Conservation (phyloP, 1,140 invertebrate genomes). For the Ctenoplectra terminalis region DNA sequence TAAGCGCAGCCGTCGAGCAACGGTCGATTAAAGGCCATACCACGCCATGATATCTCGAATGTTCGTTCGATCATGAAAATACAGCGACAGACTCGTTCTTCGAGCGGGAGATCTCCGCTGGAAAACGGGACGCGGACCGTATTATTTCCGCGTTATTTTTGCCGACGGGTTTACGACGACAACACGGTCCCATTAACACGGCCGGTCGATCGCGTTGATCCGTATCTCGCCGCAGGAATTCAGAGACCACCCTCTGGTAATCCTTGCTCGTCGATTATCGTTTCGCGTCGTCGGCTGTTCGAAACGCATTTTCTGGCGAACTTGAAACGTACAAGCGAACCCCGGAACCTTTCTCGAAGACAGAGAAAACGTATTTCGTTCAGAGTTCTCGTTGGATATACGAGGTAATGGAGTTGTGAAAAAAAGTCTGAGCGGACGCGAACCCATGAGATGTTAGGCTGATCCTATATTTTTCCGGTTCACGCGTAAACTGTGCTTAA, state of each 20-base stretch:
- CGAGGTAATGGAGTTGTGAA: not conserved
- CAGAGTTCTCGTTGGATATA: not conserved
- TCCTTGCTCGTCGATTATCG: not conserved
- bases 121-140: not conserved
- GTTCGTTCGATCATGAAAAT: slow-evolving; percentile 5
- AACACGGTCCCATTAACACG: slow-evolving; percentile 24
- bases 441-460: not conserved
- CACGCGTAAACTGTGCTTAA: not conserved
- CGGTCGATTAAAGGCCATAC: not conserved
- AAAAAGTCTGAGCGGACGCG: not conserved
- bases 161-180: slow-evolving; percentile 27
- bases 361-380: slow-evolving; percentile 8
- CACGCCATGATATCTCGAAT: not conserved
- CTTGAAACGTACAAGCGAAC: not conserved
- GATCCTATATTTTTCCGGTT: not conserved
- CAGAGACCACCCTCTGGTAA: not conserved
- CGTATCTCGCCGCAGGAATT: slow-evolving; percentile 29
- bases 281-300: not conserved
- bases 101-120: not conserved
- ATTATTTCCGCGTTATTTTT: slow-evolving; percentile 7
- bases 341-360: not conserved
- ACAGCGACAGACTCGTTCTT: not conserved
- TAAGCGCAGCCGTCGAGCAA: not conserved
- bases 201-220: slow-evolving; percentile 26
- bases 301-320: not conserved